These are phyloP conservation scores for Lottia scabra DNA, from an alignment of 2,888 invertebrate genomes.

Conservation along the genomic window DNA sequence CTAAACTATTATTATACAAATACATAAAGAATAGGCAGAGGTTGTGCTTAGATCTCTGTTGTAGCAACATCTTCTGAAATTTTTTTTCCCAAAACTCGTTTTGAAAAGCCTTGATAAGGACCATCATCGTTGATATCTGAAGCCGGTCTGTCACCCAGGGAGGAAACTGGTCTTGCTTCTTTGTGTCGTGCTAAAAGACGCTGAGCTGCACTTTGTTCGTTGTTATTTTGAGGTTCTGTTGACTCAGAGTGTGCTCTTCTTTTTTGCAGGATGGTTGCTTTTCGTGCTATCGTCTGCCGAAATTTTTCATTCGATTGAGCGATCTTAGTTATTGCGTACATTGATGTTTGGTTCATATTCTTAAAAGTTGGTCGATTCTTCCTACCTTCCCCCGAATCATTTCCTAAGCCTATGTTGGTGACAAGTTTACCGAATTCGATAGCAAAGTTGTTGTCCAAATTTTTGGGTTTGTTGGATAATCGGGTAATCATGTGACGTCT, in stretches of 20 bases:
- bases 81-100: neutral
- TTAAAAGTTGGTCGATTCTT: neutral
- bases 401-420: neutral
- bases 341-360: conserved; percentile 10
- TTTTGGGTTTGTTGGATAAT: neutral
- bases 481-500: conserved; percentile 17
- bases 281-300: conserved; percentile 20
- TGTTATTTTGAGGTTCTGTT: neutral
- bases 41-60: neutral
- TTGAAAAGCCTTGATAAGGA: neutral
- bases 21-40: too few species aligned
- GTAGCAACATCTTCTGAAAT: neutral
- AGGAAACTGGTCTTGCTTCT: neutral
- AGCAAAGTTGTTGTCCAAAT: neutral
- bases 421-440: neutral
- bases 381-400: neutral
- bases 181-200: neutral
- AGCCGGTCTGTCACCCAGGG: neutral
- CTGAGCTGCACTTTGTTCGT: neutral
- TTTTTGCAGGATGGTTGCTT: conserved; percentile 28
- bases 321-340: conserved; percentile 20
- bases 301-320: conserved; percentile 20
- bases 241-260: conserved; percentile 7
- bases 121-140: neutral
- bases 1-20: too few species aligned